Conservation (phyloP, 1,140 invertebrate genomes). For the Anastatus disparis region DNA sequence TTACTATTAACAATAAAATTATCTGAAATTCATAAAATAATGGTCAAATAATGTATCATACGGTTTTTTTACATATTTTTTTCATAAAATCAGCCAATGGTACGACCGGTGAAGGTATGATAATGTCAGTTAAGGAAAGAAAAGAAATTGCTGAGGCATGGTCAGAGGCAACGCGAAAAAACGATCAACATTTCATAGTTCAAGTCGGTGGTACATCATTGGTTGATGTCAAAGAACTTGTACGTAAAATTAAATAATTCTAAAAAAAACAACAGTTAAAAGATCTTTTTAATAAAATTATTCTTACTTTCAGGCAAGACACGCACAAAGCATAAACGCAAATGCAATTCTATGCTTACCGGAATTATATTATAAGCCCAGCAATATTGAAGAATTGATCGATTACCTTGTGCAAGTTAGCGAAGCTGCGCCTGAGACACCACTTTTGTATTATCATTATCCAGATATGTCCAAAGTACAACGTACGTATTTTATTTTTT, state of each 20-base stretch:
- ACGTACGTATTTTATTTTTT: constrained; percentile 66
- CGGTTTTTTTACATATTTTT: too few species aligned
- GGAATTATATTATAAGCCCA: constrained; percentile 81
- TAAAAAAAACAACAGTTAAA: neutral
- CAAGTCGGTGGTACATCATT: constrained; percentile 81
- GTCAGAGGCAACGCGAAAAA: constrained; percentile 69
- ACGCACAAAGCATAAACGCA: constrained; percentile 75
- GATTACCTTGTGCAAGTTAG: constrained; percentile 76
- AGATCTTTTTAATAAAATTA: neutral
- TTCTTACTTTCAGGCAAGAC: constrained; percentile 71
- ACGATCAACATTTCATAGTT: constrained; percentile 75
- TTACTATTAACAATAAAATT: too few species aligned
- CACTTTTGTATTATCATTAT: constrained; percentile 85
- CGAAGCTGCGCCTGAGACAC: constrained; percentile 77
- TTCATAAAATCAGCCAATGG: constrained; percentile 78
- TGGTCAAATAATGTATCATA: too few species aligned
- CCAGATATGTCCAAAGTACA: constrained; percentile 76
- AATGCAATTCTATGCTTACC: constrained; percentile 81
- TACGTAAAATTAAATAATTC: too few species aligned
- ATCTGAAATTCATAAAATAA: too few species aligned
- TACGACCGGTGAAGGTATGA: constrained; percentile 82
- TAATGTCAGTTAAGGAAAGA: constrained; percentile 75
- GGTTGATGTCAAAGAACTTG: constrained; percentile 77
- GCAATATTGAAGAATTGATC: constrained; percentile 72
- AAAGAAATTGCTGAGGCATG: constrained; percentile 77